phyloP scores from a whole-genome alignment of 1,140 invertebrate species.

The Planococcus citri region DNA sequence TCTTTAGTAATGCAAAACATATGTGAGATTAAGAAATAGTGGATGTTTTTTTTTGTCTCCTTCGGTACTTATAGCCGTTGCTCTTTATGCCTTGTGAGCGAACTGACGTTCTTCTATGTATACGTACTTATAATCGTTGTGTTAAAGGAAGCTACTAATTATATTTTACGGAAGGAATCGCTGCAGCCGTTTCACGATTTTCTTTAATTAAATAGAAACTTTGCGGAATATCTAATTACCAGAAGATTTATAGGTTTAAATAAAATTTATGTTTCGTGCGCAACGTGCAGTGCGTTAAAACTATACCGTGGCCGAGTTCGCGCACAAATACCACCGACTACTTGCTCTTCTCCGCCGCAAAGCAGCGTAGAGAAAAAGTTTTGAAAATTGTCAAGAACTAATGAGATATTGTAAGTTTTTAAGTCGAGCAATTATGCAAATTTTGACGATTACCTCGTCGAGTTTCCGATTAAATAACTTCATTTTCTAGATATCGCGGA shows the following conservation, averaged over 20 bases:
- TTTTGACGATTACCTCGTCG: too few species aligned
- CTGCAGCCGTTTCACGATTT: background rate
- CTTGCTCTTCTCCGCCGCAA: too few species aligned
- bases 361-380: too few species aligned
- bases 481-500: too few species aligned
- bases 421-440: too few species aligned
- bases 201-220: slow-evolving; percentile 8
- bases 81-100: background rate
- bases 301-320: too few species aligned
- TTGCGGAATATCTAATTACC: slow-evolving; percentile 2
- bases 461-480: too few species aligned
- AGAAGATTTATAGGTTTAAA: slow-evolving; percentile 3
- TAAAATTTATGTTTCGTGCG: background rate
- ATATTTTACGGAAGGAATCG: slow-evolving; percentile 6
- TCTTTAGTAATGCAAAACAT: background rate
- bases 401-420: too few species aligned
- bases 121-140: background rate
- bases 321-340: too few species aligned
- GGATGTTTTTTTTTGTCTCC: background rate
- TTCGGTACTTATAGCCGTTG: background rate
- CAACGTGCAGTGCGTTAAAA: background rate
- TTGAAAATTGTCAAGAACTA: too few species aligned
- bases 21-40: background rate
- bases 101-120: too few species aligned
- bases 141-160: background rate